Percentiles rank a stretch among this genome's conserved stretches.
Conservation (phyloP, 2,797 vertebrate species). For the Jordanella pulchra region DNA sequence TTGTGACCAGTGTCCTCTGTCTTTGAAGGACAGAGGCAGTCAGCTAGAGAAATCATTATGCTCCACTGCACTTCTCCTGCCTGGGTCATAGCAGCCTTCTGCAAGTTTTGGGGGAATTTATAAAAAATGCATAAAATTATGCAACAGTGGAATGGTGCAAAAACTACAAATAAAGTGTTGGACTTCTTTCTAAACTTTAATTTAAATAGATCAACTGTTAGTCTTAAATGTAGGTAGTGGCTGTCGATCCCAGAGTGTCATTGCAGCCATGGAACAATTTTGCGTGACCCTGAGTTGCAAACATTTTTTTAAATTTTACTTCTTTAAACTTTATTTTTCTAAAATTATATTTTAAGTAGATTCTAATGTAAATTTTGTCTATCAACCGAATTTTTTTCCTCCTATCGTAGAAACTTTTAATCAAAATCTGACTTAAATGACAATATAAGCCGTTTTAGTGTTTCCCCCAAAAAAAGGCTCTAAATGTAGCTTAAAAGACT, state of each 20-base stretch:
- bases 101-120: slow-evolving; percentile 17
- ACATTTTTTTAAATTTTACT: too few relatives aligned
- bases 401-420: too few relatives aligned
- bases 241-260: background rate
- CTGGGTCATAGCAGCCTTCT: slow-evolving; percentile 23
- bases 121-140: background rate
- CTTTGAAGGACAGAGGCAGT: slow-evolving; percentile 72
- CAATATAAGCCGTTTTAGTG: too few relatives aligned
- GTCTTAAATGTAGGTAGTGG: background rate
- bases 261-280: too few relatives aligned
- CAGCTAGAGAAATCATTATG: slow-evolving; percentile 49
- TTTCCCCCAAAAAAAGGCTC: background rate
- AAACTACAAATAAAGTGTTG: slow-evolving; percentile 2
- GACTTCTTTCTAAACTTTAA: background rate
- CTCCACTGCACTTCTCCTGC: slow-evolving; percentile 30
- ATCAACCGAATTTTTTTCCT: too few relatives aligned
- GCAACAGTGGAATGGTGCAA: background rate
- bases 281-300: too few relatives aligned
- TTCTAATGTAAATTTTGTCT: too few relatives aligned
- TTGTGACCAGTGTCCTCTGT: slow-evolving; percentile 65
- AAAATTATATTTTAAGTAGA: too few relatives aligned
- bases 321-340: too few relatives aligned
- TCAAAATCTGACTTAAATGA: too few relatives aligned
- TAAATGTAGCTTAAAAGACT: background rate
- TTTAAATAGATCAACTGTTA: background rate